Evolutionary conservation across 2,797 vertebrate genomes (phyloP), one percentile per base, ranked within the genome.

Genomic region (Diceros bicornis): DNA sequence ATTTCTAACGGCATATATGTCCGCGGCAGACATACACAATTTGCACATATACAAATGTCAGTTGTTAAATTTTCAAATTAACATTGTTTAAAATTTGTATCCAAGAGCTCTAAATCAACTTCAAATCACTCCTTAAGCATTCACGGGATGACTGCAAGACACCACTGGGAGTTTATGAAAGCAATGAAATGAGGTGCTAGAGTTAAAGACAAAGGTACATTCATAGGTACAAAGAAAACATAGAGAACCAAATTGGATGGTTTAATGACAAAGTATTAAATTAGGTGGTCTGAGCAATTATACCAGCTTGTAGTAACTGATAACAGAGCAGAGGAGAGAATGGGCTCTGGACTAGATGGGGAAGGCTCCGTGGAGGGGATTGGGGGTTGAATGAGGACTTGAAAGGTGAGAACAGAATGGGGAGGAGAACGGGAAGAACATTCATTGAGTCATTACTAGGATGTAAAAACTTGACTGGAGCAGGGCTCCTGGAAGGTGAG

Each of bases 141-240:
- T 59, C 74, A 23, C 3, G 18, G 2, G 14, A 20, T 37, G n/a
- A 44, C 2, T 0, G 2, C 4, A 52, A 71, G 32, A 23, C 8
- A 59, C 9, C 9, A 77, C 14, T 52, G 50, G 50, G 12, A 52
- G 50, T 52, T 16, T 52, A 52, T 52, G 50, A 52, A 16, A 52
- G 50, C 13, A 52, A 16, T 52, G 14, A 52, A 14, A 16, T 52
- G 50, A 52, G 50, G 50, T 52, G 12, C 16, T 41, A 55, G 27
- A 52, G 20, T 87, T 71, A 55, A 86, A n/a, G 44, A 61, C 41
- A 41, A 41, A 41, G 41, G 41, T 41, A 41, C 0, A 3, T 72
- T 88, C 13, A 25, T 82, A 41, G 37, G 14, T 37, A 18, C 0
- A 32, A 29, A 88, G 20, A 68, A 59, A 41, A 69, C 1, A 9